Conservation (phyloP, 2,113 vertebrate species). For the Dipodomys merriami region DNA sequence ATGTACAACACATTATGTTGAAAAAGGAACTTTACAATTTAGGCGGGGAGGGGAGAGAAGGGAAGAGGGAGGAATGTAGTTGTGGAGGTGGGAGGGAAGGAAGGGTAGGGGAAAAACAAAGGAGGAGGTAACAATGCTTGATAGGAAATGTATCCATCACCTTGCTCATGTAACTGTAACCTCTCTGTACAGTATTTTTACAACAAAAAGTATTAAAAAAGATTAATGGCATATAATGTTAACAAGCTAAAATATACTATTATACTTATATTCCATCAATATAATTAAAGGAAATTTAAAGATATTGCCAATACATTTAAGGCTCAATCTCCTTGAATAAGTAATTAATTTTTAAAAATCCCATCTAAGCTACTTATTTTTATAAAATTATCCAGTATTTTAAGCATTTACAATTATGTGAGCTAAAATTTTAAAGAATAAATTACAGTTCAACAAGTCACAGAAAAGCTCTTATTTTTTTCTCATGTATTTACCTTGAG, state of each 20-base stretch:
- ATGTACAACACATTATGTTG: too few species aligned
- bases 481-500: constrained; percentile 16
- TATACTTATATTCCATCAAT: neutral
- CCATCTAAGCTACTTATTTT: neutral
- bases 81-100: too few species aligned
- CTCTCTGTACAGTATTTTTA: too few species aligned
- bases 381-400: neutral
- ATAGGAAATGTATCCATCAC: too few species aligned
- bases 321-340: neutral
- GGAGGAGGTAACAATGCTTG: too few species aligned
- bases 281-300: neutral
- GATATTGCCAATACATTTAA: neutral
- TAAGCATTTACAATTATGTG: neutral
- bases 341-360: constrained; percentile 36
- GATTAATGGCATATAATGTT: constrained; percentile 32
- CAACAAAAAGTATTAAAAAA: too few species aligned
- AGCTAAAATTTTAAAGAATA: constrained; percentile 17
- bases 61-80: too few species aligned
- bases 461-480: constrained; percentile 39
- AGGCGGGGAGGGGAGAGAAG: too few species aligned
- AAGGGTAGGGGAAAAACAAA: too few species aligned
- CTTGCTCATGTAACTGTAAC: too few species aligned
- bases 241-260: constrained; percentile 22
- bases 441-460: neutral
- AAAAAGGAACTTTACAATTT: too few species aligned